Base-by-base conservation (phyloP, 1,140 invertebrate species). In the Hypothenemus hampei region DNA sequence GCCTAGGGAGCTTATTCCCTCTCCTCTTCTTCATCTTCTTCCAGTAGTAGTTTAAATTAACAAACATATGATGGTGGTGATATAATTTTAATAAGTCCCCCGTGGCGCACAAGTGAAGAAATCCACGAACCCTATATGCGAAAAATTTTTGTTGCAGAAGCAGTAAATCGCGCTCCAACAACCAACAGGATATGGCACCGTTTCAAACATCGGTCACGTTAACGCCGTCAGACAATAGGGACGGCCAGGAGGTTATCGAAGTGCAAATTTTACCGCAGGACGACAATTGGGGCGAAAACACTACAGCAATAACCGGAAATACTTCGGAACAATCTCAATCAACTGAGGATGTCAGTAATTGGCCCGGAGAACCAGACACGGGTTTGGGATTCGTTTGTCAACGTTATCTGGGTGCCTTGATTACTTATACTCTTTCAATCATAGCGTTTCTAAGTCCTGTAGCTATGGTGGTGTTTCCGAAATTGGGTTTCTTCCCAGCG, bases 201-300 rank as follows among this genome's bases (percentile, higher is more conserved):
- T 82, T 81, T 66, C 81, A 83, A 71, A 82, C 81, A 19, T 75
- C 80, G 2, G 80, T 83, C 4, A 82, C 78, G 37, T 66, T 82
- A 16, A 73, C 76, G n/a, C 76, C n/a, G n/a, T n/a, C 79, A 16
- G 80, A 81, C 47, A 79, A 75, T 58, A 76, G 77, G 21, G 81
- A 79, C 74, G 83, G 76, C 37, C 80, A 82, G 65, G 84, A 88
- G 73, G 80, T 86, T n/a, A 86, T 87, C 43, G 84, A 88, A 72
- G 87, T 91, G 37, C 87, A 90, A 73, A 90, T 91, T 59, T 70
- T 97, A 33, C 91, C 92, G 0, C 85, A 94, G 74, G 93, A 97
- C 78, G 95, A 98, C 67, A 96, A 95, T 69, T 98, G 95, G 95
- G 93, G 91, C 24, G 96, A 98, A 74, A 97, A 93, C 66, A 97